phyloP scores from a whole-genome alignment of 2,113 vertebrate species.

The Sander lucioperca region DNA sequence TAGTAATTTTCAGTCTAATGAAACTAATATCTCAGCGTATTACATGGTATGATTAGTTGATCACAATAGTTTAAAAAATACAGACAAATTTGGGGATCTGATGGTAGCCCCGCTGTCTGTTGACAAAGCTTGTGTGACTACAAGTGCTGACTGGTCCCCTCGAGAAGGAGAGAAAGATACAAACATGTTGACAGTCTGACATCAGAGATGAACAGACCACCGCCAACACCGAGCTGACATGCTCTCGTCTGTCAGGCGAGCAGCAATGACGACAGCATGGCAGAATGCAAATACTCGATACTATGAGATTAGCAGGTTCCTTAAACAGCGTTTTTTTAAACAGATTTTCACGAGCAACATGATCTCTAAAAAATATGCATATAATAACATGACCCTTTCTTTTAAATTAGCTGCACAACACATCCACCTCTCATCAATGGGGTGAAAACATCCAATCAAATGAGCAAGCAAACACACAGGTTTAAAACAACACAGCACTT shows the following conservation, averaged over 20 bases:
- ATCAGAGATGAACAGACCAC: conserved; percentile 9
- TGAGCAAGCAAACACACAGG: conserved; percentile 79
- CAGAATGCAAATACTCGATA: neutral
- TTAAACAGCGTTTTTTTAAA: neutral
- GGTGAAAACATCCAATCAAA: conserved; percentile 74
- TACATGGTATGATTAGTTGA: neutral
- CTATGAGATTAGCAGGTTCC: neutral
- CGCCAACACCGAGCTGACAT: conserved; percentile 14
- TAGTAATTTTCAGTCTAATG: neutral
- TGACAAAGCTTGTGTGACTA: neutral
- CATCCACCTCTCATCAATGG: conserved; percentile 35
- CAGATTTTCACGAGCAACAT: neutral
- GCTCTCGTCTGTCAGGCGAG: neutral
- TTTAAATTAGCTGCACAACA: conserved; percentile 44
- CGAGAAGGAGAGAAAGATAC: conserved; percentile 13
- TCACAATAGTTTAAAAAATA: neutral
- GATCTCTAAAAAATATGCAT: conserved; percentile 16
- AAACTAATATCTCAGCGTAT: neutral
- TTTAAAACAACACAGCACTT: conserved; percentile 76
- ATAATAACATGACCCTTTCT: neutral
- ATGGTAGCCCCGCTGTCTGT: neutral
- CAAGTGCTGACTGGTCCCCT: conserved; percentile 22
- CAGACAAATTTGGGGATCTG: neutral
- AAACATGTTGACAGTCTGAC: conserved; percentile 43
- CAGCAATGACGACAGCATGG: neutral